Conservation (phyloP, 2,888 invertebrate species). For the Anagyrus pseudococci region DNA sequence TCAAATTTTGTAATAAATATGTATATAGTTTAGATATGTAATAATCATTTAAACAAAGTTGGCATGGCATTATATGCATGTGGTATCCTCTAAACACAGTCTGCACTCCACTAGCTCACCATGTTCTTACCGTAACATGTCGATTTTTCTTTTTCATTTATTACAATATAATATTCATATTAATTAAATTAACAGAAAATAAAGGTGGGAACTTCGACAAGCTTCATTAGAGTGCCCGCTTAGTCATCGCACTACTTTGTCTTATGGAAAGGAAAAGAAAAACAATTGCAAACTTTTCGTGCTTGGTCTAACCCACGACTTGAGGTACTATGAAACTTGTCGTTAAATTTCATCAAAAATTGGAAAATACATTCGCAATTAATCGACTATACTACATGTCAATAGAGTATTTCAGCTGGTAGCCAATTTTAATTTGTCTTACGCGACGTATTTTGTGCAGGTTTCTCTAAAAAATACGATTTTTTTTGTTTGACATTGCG, state of each 20-base stretch:
- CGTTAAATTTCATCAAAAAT: conserved; percentile 49
- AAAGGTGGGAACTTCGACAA: conserved; percentile 50
- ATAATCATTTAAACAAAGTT: conserved; percentile 52
- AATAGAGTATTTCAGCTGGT: too few relatives aligned
- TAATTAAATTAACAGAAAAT: conserved; percentile 50
- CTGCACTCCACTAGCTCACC: conserved; percentile 63
- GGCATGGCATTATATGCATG: conserved; percentile 54
- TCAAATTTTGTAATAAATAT: conserved; percentile 47
- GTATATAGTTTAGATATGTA: conserved; percentile 42
- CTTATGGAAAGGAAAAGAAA: not conserved
- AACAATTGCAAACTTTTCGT: not conserved
- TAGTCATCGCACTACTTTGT: too few relatives aligned
- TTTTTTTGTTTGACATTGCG: conserved; percentile 34
- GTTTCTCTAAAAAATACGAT: conserved; percentile 27
- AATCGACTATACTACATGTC: too few relatives aligned
- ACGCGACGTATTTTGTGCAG: conserved; percentile 50
- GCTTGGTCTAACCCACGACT: conserved; percentile 8
- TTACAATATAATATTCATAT: conserved; percentile 40
- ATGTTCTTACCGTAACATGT: conserved; percentile 57
- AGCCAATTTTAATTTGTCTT: too few relatives aligned
- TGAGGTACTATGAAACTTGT: conserved; percentile 47
- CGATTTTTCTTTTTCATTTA: conserved; percentile 21
- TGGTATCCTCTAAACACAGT: conserved; percentile 63
- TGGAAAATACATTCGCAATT: conserved; percentile 47
- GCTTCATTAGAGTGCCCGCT: conserved; percentile 44